These are phyloP conservation scores for Megaceryle alcyon DNA, from an alignment of 2,797 vertebrate species.

Conservation along the genomic window DNA sequence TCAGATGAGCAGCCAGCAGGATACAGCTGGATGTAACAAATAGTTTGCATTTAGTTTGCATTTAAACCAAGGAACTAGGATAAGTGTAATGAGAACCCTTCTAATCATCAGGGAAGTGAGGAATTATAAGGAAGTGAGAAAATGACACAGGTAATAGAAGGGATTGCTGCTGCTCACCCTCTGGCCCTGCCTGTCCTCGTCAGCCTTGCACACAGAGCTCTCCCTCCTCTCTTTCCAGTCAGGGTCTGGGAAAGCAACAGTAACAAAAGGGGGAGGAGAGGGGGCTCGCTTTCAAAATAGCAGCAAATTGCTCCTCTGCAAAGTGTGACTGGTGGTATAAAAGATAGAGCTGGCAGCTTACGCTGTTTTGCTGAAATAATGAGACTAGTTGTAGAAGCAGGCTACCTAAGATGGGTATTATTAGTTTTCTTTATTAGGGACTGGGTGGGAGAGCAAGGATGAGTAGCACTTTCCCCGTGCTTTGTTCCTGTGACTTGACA, in stretches of 20 bases:
- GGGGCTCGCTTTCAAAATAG: not conserved
- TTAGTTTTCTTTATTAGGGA: conserved; percentile 36
- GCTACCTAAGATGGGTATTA: conserved; percentile 42
- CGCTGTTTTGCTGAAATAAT: conserved; percentile 40
- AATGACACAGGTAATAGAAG: not conserved
- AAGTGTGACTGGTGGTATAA: conserved; percentile 18
- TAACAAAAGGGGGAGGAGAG: not conserved
- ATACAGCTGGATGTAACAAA: not conserved
- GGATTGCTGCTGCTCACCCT: not conserved
- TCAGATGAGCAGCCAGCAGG: not conserved
- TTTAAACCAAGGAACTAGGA: not conserved
- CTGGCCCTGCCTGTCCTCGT: not conserved
- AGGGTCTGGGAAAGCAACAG: not conserved
- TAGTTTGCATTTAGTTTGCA: not conserved
- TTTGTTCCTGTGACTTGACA: conserved; percentile 28
- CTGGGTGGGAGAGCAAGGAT: not conserved
- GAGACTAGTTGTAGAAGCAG: conserved; percentile 28
- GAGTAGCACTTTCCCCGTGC: conserved; percentile 4
- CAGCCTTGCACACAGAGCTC: not conserved
- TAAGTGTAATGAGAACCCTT: not conserved
- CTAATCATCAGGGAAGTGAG: not conserved
- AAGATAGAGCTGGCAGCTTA: conserved; percentile 28
- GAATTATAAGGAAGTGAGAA: conserved; percentile 27
- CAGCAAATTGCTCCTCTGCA: conserved; percentile 17
- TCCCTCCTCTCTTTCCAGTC: not conserved